Evolutionary conservation across 1,140 invertebrate species (phyloP), one percentile per base, ranked within the genome.

Genomic region (Phenacoccus solenopsis): DNA sequence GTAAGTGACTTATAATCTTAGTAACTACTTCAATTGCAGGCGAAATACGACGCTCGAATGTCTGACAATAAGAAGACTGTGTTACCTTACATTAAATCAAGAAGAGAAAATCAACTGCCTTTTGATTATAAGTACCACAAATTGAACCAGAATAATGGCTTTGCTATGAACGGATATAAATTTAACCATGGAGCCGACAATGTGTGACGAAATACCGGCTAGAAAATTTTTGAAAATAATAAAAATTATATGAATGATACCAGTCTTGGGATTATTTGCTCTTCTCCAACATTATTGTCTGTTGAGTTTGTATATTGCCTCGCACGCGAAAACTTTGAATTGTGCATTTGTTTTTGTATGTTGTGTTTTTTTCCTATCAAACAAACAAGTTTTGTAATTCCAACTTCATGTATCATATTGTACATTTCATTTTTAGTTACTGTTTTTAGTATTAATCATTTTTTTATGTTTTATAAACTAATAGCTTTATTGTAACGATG

Each of bases 1-100:
- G 32, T 38, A 38, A n/a, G n/a, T 64, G 22, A 24, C 4, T 24
- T 64, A 64, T 25, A 25, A 64, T 24, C 25, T 25, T 4, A 27
- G 2, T 64, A 25, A 10, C 13, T 64, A 24, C 3, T 25, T 24
- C 21, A 22, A 64, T 73, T 81, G 70, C 77, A 86, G 85, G 87
- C 88, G 1, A 89, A 89, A 76, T 89, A 87, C 76, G 87, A 90
- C 78, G 86, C 88, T 22, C 81, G 83, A 74, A 75, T 82, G 68
- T 76, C 76, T 1, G 82, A 84, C 69, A 81, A 83, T 61, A 82
- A 81, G 71, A 76, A 79, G 68, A 78, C 82, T 27, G 16, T 84
- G 13, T 75, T 87, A 69, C 86, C 85, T n/a, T 71, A 38, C 21
- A 35, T 64, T 76, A 67, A 81, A 77, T 72, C 82, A 79, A 74